Percentiles rank a stretch among this genome's conserved stretches.
phyloP scores from a whole-genome alignment of 1,140 invertebrate species.

The Paraescarpia echinospica region DNA sequence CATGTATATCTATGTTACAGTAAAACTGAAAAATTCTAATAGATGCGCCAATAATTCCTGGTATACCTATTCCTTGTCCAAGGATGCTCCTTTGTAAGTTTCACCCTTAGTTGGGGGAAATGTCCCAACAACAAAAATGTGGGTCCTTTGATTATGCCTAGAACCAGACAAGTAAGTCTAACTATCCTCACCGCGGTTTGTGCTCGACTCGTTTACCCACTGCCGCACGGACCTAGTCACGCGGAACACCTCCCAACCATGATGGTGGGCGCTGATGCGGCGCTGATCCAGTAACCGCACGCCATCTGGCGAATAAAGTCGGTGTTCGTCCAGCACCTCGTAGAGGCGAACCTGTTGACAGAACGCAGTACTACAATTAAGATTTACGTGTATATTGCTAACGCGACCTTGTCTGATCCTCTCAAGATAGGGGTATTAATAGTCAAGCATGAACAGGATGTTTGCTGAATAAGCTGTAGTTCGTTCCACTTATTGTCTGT shows the following conservation, averaged over 20 bases:
- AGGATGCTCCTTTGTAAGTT: too few relatives aligned
- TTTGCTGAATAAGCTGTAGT: too few relatives aligned
- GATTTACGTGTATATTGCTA: not conserved
- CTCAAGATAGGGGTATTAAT: too few relatives aligned
- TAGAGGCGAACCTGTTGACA: constrained; percentile 62
- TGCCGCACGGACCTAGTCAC: constrained; percentile 59
- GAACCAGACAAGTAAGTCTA: too few relatives aligned
- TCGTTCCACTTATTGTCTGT: too few relatives aligned
- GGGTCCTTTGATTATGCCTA: too few relatives aligned
- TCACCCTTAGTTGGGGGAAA: not conserved
- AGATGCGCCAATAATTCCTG: too few relatives aligned
- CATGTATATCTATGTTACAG: too few relatives aligned
- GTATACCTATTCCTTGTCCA: too few relatives aligned
- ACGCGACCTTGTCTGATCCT: too few relatives aligned
- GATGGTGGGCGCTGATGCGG: constrained; percentile 60
- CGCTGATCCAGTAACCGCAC: constrained; percentile 61
- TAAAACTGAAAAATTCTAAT: too few relatives aligned
- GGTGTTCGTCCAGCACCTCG: constrained; percentile 61
- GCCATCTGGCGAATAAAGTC: constrained; percentile 53
- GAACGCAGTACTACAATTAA: not conserved
- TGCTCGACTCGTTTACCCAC: constrained; percentile 56
- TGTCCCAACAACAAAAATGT: not conserved
- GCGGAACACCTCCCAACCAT: constrained; percentile 66
- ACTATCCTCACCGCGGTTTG: constrained; percentile 46
- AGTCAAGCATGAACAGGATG: too few relatives aligned